These are phyloP conservation scores for Buteo buteo DNA, from an alignment of 2,113 vertebrate genomes.

Conservation along the genomic window DNA sequence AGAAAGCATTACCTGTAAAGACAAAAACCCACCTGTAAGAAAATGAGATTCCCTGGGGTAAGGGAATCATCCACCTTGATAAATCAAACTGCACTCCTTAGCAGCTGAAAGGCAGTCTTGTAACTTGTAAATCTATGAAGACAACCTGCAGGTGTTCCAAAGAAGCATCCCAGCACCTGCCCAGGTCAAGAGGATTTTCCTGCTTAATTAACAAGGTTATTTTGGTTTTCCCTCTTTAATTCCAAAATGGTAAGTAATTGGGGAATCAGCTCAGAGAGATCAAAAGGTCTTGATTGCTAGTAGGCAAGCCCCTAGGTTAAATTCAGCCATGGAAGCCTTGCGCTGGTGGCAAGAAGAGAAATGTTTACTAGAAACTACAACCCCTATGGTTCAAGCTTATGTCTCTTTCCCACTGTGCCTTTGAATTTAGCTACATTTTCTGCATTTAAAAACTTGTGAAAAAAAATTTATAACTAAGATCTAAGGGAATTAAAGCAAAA, in stretches of 20 bases:
- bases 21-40: background rate
- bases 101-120: background rate
- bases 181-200: background rate
- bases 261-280: background rate
- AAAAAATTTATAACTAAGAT: background rate
- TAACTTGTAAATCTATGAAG: background rate
- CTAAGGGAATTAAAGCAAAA: slow-evolving; percentile 26
- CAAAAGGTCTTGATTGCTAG: background rate
- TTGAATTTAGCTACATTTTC: slow-evolving; percentile 33
- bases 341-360: background rate
- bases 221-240: background rate
- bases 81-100: background rate
- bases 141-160: background rate
- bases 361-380: slow-evolving; percentile 7
- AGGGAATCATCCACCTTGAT: background rate
- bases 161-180: background rate
- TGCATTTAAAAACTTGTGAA: slow-evolving; percentile 4
- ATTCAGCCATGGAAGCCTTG: background rate
- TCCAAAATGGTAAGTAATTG: background rate
- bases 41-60: background rate
- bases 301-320: background rate
- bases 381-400: background rate
- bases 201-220: background rate
- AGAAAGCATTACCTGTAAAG: background rate
- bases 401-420: slow-evolving; percentile 38